A percentile compares a stretch with the other conserved stretches of the same genome.
phyloP scores from a whole-genome alignment of 2,888 invertebrate species.

The Epistrophella euchroma region DNA sequence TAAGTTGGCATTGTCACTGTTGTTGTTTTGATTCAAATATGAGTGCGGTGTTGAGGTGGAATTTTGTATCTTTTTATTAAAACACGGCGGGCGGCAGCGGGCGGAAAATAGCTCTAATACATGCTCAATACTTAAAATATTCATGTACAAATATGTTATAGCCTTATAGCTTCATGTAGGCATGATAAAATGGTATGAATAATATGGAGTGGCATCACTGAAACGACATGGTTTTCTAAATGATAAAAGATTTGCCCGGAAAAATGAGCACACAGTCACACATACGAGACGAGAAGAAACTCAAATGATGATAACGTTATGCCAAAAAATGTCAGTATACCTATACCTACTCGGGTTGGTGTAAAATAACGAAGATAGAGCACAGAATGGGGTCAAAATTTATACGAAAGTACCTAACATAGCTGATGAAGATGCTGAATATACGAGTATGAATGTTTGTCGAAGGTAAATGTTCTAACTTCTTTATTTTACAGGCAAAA shows the following conservation, averaged over 20 bases:
- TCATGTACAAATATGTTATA: neutral
- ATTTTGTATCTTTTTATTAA: neutral
- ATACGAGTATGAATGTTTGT: neutral
- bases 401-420: neutral
- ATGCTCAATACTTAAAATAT: neutral
- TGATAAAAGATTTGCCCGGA: conserved; percentile 44
- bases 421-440: no score
- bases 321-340: conserved; percentile 44
- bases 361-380: neutral
- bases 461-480: neutral
- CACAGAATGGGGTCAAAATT: conserved; percentile 35
- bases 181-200: neutral
- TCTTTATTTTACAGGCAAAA: neutral
- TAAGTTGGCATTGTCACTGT: conserved; percentile 1
- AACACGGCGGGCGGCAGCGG: neutral
- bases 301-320: conserved; percentile 40
- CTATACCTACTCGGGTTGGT: neutral
- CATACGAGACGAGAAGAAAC: neutral
- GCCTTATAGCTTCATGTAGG: neutral
- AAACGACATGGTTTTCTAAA: neutral
- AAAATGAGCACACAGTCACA: conserved; percentile 36
- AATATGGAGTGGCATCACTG: conserved; percentile 3
- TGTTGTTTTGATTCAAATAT: neutral
- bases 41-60: neutral
- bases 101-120: neutral